These are phyloP conservation scores for Pyrocephalus nanus DNA, from an alignment of 2,797 vertebrate genomes.

Conservation along the genomic window DNA sequence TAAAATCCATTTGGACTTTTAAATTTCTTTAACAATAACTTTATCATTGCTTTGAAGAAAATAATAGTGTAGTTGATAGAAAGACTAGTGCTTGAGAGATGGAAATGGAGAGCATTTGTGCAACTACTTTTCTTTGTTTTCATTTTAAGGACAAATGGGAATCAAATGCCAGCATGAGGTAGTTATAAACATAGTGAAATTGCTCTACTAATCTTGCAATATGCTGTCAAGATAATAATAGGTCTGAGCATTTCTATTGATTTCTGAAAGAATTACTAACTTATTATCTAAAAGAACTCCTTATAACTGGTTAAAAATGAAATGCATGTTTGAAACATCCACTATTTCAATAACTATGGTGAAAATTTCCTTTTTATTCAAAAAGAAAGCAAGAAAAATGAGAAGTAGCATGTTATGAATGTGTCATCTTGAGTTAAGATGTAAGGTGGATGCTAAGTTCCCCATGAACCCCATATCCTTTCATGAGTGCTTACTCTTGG, in stretches of 20 bases:
- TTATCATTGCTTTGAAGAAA: slow-evolving; percentile 15
- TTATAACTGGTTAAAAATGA: slow-evolving; percentile 27
- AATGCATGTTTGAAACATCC: background rate
- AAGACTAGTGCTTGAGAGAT: slow-evolving; percentile 4
- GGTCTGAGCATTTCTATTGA: slow-evolving; percentile 43
- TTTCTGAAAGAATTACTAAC: slow-evolving; percentile 52
- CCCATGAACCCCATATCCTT: background rate
- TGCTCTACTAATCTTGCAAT: slow-evolving; percentile 44
- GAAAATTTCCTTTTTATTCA: slow-evolving; percentile 23
- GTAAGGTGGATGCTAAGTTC: background rate
- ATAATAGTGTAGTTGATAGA: background rate
- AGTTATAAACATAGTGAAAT: slow-evolving; percentile 29
- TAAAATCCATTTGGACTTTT: background rate
- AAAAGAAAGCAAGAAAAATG: slow-evolving; percentile 2
- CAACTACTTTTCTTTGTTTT: slow-evolving; percentile 34
- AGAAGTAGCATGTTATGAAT: background rate
- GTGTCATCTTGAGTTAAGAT: background rate
- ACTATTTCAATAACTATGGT: slow-evolving; percentile 15
- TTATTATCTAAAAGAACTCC: slow-evolving; percentile 2
- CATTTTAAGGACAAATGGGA: slow-evolving; percentile 52
- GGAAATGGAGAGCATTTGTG: background rate
- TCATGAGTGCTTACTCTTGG: background rate
- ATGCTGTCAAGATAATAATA: slow-evolving; percentile 43
- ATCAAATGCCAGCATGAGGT: slow-evolving; percentile 34
- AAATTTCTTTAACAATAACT: background rate